Evolutionary conservation across 2,888 invertebrate genomes (phyloP).

Genomic region (Lasioglossum pauxillum): DNA sequence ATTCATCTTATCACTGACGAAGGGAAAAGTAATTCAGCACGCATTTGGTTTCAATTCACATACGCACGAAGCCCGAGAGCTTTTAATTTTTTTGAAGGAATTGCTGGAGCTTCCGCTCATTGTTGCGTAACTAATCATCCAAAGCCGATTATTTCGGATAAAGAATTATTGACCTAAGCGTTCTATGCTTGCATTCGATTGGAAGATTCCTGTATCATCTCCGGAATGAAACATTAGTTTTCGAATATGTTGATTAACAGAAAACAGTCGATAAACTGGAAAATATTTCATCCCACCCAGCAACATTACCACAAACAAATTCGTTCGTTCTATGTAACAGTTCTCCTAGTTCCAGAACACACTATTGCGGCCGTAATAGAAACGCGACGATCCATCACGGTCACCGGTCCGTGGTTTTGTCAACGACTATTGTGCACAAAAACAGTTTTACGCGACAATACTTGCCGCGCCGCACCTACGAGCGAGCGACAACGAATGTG

Average conservation of each 20-base stretch:
- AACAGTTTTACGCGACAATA: constrained; percentile 72
- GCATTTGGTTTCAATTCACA: no score
- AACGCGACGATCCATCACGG: constrained; percentile 64
- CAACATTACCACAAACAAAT: not conserved
- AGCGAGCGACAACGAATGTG: constrained; percentile 48
- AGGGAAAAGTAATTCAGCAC: no score
- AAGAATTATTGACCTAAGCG: no score
- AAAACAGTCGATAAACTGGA: not conserved
- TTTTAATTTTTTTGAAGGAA: no score
- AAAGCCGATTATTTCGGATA: no score
- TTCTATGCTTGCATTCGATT: no score
- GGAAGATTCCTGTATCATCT: not conserved
- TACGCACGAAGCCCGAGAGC: no score
- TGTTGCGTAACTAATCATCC: no score
- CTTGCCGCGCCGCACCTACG: constrained; percentile 69
- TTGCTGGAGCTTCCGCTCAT: no score
- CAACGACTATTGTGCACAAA: constrained; percentile 66
- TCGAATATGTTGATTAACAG: not conserved
- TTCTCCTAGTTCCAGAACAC: constrained; percentile 6
- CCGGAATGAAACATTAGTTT: not conserved
- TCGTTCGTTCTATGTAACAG: not conserved
- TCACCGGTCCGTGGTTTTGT: constrained; percentile 67
- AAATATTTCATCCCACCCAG: not conserved
- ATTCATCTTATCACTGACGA: no score
- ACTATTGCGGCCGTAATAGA: constrained; percentile 28